These are phyloP conservation scores for Actenoides lindsayi DNA, from an alignment of 2,113 vertebrate genomes.

Conservation along the genomic window DNA sequence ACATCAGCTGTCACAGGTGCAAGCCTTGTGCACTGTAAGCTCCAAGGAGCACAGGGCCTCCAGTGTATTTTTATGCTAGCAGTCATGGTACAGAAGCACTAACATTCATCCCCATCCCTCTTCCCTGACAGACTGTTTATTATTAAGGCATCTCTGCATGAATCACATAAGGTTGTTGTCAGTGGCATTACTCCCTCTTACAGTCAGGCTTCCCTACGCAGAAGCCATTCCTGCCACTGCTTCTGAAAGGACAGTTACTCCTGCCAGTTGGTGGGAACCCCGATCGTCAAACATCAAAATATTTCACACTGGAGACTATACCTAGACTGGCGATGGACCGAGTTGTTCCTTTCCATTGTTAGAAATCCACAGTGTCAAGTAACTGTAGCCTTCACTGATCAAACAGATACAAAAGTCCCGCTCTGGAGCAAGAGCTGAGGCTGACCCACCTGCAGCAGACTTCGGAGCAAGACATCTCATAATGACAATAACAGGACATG, in stretches of 20 bases:
- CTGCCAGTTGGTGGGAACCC: neutral
- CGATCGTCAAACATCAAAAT: neutral
- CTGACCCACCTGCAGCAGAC: neutral
- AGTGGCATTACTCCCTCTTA: neutral
- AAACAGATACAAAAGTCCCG: neutral
- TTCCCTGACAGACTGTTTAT: neutral
- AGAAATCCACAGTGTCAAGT: neutral
- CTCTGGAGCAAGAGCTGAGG: neutral
- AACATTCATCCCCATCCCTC: neutral
- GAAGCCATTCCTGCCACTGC: neutral
- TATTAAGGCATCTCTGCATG: neutral
- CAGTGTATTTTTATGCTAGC: neutral
- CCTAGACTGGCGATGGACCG: rapidly evolving
- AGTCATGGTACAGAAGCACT: neutral
- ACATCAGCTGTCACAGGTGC: neutral
- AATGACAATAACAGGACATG: neutral
- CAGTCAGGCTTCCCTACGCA: neutral
- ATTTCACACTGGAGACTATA: neutral
- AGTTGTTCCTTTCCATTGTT: neutral
- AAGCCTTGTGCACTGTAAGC: neutral
- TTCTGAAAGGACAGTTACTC: neutral
- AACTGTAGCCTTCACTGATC: neutral
- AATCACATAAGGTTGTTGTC: neutral
- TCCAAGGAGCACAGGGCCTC: neutral
- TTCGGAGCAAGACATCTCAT: neutral